phyloP scores from a whole-genome alignment of 2,113 vertebrate species.

The Cairina moschata region DNA sequence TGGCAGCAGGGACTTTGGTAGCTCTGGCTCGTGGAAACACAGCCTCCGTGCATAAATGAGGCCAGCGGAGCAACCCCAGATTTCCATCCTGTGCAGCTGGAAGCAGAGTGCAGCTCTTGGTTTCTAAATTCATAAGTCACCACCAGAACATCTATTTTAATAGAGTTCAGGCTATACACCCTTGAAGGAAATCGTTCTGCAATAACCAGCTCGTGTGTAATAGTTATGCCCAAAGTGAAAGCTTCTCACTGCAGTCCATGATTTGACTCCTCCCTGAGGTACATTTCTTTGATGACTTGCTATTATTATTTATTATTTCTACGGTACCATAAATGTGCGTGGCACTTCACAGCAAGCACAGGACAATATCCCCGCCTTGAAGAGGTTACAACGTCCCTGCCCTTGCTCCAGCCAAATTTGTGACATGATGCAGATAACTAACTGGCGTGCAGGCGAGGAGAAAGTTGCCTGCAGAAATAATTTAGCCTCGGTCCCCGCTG shows the following conservation, averaged over 20 bases:
- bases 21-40: background rate
- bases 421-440: background rate
- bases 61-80: background rate
- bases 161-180: background rate
- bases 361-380: background rate
- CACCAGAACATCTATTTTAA: constrained; percentile 40
- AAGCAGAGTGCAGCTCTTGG: background rate
- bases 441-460: background rate
- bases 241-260: background rate
- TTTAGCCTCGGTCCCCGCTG: background rate
- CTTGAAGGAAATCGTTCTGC: constrained; percentile 33
- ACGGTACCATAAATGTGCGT: background rate
- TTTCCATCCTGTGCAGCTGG: background rate
- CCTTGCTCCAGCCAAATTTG: background rate
- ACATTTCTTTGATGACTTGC: background rate
- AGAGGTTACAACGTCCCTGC: background rate
- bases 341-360: background rate
- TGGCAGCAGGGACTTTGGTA: background rate
- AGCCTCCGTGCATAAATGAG: background rate
- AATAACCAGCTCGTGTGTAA: constrained; percentile 3
- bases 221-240: constrained; percentile 3
- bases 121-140: constrained; percentile 22
- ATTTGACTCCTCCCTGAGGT: background rate
- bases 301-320: constrained; percentile 24
- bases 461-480: background rate